Evolutionary conservation across 1,140 invertebrate genomes (phyloP).

Genomic region (Psilanteris sp.): DNA sequence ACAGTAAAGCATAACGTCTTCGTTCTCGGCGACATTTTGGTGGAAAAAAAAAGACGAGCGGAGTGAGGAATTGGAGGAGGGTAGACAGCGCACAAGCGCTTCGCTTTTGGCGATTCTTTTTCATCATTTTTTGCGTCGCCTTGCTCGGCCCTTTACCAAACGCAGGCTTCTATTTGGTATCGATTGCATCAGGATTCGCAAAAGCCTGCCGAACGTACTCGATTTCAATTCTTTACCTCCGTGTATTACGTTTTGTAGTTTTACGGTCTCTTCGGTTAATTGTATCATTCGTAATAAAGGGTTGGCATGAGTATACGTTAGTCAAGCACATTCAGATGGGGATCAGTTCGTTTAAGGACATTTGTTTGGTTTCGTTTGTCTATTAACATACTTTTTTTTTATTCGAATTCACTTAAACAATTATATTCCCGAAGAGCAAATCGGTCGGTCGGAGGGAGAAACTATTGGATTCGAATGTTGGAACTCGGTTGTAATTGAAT

Average conservation of each 20-base stretch:
- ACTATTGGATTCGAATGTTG: too few relatives aligned
- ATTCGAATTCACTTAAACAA: too few relatives aligned
- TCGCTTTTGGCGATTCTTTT: constrained; percentile 16
- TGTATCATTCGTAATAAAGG: constrained; percentile 3
- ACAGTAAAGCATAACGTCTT: constrained; percentile 51
- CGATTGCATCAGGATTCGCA: constrained; percentile 37
- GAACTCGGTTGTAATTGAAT: too few relatives aligned
- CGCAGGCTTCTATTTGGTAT: constrained; percentile 41
- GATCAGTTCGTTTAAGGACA: neutral
- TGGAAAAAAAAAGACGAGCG: constrained; percentile 20
- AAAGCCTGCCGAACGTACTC: constrained; percentile 6
- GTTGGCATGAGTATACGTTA: neutral
- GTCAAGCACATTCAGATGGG: neutral
- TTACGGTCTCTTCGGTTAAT: constrained; percentile 11
- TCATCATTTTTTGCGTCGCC: constrained; percentile 6
- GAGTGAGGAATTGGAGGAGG: constrained; percentile 1
- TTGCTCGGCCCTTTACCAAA: constrained; percentile 26
- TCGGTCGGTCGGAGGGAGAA: too few relatives aligned
- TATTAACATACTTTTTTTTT: too few relatives aligned
- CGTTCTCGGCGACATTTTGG: constrained; percentile 23
- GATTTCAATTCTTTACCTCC: constrained; percentile 7
- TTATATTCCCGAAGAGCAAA: too few relatives aligned
- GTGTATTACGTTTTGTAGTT: constrained; percentile 17
- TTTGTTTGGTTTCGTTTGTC: constrained; percentile 2
- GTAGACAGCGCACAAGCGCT: constrained; percentile 9